A percentile compares a stretch with the other conserved stretches of the same genome.
phyloP scores from a whole-genome alignment of 2,113 vertebrate genomes.

The Halcyon senegalensis region DNA sequence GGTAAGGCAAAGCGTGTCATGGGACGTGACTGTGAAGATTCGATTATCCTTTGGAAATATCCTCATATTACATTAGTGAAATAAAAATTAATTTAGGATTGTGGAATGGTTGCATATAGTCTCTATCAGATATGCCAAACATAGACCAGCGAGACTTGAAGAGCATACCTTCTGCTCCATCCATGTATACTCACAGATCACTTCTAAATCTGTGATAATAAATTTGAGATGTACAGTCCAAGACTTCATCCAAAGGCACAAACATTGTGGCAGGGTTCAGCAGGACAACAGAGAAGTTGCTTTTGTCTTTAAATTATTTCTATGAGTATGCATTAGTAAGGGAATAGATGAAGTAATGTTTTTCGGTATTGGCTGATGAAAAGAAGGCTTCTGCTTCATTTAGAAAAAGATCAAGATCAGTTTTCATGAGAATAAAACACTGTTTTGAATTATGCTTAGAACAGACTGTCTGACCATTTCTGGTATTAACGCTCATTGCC shows the following conservation, averaged over 20 bases:
- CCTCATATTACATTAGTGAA: neutral
- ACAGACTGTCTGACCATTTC: slow-evolving; percentile 60
- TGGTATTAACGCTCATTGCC: slow-evolving; percentile 52
- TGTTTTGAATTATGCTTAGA: slow-evolving; percentile 68
- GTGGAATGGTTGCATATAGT: neutral
- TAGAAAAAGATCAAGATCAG: slow-evolving; percentile 44
- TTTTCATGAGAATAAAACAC: slow-evolving; percentile 56
- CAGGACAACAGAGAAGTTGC: neutral
- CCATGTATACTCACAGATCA: neutral
- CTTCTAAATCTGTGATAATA: neutral
- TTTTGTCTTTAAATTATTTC: slow-evolving; percentile 9
- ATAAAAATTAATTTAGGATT: neutral
- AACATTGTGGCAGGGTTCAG: neutral
- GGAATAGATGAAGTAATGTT: slow-evolving; percentile 31
- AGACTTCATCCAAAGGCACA: neutral
- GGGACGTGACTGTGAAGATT: neutral
- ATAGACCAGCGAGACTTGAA: neutral
- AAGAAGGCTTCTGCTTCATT: slow-evolving; percentile 33
- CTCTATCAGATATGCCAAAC: rapidly evolving
- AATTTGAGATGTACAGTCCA: neutral
- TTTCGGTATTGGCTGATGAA: slow-evolving; percentile 30
- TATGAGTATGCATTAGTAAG: neutral
- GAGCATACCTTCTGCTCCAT: neutral
- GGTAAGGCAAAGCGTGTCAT: neutral
- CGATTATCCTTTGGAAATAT: neutral